Percentiles rank a stretch among this genome's conserved stretches.
These are phyloP conservation scores for Catostomus latipinnis DNA, from an alignment of 2,797 vertebrate species.

Conservation along the genomic window DNA sequence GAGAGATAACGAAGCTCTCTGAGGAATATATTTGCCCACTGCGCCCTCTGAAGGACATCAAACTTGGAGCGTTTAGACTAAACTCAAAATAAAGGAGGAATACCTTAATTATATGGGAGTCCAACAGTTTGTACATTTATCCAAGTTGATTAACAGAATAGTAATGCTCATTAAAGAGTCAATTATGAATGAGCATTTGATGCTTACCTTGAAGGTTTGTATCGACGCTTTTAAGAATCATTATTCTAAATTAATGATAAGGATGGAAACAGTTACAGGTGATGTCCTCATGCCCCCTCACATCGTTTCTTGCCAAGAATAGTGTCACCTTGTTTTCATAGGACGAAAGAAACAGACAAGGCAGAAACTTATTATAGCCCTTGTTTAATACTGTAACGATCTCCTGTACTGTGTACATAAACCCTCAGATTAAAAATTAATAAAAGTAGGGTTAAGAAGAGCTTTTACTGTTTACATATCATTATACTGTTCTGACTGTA, in stretches of 20 bases:
- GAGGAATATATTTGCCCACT: not conserved
- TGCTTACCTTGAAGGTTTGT: slow-evolving; percentile 44
- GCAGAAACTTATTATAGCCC: not conserved
- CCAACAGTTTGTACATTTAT: slow-evolving; percentile 11
- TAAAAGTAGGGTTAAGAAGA: not conserved
- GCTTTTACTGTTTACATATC: not conserved
- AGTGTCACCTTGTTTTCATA: slow-evolving; percentile 59
- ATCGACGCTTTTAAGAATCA: not conserved
- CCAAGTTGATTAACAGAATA: not conserved
- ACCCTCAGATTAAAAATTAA: not conserved
- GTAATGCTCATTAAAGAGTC: not conserved
- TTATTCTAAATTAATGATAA: not conserved
- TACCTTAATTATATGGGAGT: slow-evolving; percentile 26
- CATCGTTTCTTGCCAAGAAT: slow-evolving; percentile 29
- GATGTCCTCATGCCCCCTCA: slow-evolving; percentile 47
- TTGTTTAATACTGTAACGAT: not conserved
- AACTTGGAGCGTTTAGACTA: not conserved
- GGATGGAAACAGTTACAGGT: slow-evolving; percentile 16
- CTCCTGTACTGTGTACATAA: not conserved
- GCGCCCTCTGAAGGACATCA: slow-evolving; percentile 33
- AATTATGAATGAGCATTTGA: not conserved
- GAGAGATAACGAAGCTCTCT: not conserved
- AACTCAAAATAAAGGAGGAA: not conserved
- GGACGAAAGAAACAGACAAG: slow-evolving; percentile 38
- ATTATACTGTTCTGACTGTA: not conserved